Conservation (phyloP, 2,113 vertebrate species). For the Phainopepla nitens region DNA sequence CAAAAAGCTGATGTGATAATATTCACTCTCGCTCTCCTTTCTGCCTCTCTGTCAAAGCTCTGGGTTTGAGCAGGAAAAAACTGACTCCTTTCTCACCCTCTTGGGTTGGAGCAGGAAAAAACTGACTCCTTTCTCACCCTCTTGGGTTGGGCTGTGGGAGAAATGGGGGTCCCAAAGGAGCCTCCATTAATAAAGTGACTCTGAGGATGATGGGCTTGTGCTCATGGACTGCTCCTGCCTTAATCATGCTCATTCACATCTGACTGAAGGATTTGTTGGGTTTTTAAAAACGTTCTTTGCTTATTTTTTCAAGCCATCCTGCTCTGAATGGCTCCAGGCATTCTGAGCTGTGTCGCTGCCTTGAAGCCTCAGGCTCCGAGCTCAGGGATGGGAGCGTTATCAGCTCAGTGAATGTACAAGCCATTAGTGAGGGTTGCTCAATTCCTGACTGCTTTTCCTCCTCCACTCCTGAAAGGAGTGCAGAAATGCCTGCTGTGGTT, state of each 20-base stretch:
- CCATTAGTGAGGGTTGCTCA: neutral
- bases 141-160: neutral
- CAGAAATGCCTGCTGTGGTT: neutral
- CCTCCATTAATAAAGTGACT: neutral
- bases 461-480: neutral
- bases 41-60: neutral
- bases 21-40: neutral
- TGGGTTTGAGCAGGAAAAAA: neutral
- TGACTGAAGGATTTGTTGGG: neutral
- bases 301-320: neutral
- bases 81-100: neutral
- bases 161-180: neutral
- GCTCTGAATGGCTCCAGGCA: neutral
- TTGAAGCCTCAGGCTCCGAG: neutral
- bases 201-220: neutral
- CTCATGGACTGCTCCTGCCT: neutral
- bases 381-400: neutral
- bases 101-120: neutral
- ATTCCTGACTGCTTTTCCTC: neutral
- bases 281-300: neutral
- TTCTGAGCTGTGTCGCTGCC: neutral
- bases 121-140: neutral
- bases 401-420: neutral
- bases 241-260: neutral
- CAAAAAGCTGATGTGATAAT: conserved; percentile 47